These are phyloP conservation scores for Onychostoma macrolepis DNA, from an alignment of 2,113 vertebrate species.

Conservation along the genomic window DNA sequence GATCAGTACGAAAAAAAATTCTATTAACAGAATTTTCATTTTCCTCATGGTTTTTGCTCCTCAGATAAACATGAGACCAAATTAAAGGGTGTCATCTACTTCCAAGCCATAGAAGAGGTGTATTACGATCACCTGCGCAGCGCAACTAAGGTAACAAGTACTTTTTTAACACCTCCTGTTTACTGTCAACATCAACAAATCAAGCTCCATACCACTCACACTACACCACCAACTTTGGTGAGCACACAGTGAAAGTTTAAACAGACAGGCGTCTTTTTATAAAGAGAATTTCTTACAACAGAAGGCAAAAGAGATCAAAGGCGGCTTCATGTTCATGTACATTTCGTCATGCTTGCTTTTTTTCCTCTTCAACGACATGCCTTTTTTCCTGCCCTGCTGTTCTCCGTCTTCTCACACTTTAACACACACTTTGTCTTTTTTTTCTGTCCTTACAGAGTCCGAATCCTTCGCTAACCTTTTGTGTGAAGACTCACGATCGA, in stretches of 20 bases:
- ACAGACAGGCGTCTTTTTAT: slow-evolving; percentile 42
- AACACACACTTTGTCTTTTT: slow-evolving; percentile 20
- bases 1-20: background rate
- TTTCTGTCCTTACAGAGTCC: slow-evolving; percentile 81
- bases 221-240: background rate
- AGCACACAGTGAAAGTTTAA: slow-evolving; percentile 47
- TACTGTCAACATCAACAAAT: slow-evolving; percentile 26
- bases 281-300: slow-evolving; percentile 45
- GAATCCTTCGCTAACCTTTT: slow-evolving; percentile 91
- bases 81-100: slow-evolving; percentile 84
- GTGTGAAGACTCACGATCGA: slow-evolving; percentile 96
- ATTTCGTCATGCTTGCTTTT: slow-evolving; percentile 42
- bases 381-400: slow-evolving; percentile 28
- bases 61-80: slow-evolving; percentile 84
- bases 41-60: slow-evolving; percentile 46
- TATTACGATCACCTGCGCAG: slow-evolving; percentile 84
- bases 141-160: slow-evolving; percentile 77
- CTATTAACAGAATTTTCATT: background rate
- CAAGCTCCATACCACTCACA: background rate
- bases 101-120: slow-evolving; percentile 84
- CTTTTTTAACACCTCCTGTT: slow-evolving; percentile 13
- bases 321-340: slow-evolving; percentile 37
- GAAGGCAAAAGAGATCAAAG: slow-evolving; percentile 44
- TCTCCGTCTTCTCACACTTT: slow-evolving; percentile 25
- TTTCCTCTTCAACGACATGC: slow-evolving; percentile 23